These are phyloP conservation scores for Cepphus grylle DNA, from an alignment of 2,113 vertebrate genomes.

Conservation along the genomic window DNA sequence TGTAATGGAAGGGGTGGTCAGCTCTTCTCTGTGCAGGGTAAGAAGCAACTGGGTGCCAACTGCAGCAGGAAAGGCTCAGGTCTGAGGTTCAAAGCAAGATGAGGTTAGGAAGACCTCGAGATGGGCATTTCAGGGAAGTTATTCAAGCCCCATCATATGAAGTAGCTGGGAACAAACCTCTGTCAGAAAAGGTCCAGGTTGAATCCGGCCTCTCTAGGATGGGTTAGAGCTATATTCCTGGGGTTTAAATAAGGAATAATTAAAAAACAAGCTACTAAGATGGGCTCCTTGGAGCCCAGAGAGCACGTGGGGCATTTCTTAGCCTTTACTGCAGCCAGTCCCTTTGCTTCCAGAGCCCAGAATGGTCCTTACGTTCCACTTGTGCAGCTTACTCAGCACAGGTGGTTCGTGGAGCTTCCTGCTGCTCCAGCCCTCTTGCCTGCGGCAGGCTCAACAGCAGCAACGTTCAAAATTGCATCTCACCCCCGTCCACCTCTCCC, in stretches of 20 bases:
- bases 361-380: neutral
- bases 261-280: neutral
- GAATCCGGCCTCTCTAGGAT: neutral
- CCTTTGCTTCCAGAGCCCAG: neutral
- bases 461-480: neutral
- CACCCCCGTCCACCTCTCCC: neutral
- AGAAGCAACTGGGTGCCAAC: neutral
- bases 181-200: neutral
- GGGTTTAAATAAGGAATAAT: neutral
- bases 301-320: neutral
- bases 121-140: neutral
- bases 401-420: neutral
- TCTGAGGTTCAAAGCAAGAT: neutral
- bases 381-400: neutral
- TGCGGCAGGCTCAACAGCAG: neutral
- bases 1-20: slow-evolving; percentile 29
- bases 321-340: neutral
- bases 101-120: neutral
- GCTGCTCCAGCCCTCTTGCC: neutral
- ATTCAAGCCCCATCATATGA: neutral
- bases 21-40: neutral
- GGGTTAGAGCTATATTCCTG: neutral
- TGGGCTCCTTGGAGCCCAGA: neutral
- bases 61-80: neutral
- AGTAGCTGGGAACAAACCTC: neutral